These are phyloP conservation scores for Caenorhabditis inopinata DNA, from an alignment of 1,140 invertebrate genomes.

Conservation along the genomic window DNA sequence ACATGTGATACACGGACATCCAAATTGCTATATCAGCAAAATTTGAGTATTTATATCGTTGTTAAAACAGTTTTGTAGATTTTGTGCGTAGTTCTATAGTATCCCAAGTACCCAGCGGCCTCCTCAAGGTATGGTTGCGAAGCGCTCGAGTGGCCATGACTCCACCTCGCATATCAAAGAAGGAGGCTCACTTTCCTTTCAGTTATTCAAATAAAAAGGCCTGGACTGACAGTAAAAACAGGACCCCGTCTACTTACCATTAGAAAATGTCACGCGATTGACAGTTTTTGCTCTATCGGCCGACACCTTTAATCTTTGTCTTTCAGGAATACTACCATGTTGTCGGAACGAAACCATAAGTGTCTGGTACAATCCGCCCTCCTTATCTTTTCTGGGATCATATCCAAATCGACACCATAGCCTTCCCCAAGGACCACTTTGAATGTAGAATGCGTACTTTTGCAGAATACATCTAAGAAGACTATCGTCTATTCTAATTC, in stretches of 20 bases:
- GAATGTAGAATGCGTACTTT: constrained; percentile 66
- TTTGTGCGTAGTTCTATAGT: too few relatives aligned
- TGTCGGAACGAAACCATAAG: constrained; percentile 62
- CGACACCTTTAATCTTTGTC: constrained; percentile 55
- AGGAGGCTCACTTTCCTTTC: too few relatives aligned
- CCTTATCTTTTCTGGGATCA: constrained; percentile 59
- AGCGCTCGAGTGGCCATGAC: too few relatives aligned
- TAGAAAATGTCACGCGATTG: neutral
- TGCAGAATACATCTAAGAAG: constrained; percentile 59
- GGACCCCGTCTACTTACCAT: constrained; percentile 54
- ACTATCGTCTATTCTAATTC: constrained; percentile 57
- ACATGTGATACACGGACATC: too few relatives aligned
- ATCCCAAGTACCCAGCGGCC: too few relatives aligned
- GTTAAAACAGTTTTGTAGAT: too few relatives aligned
- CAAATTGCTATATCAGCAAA: too few relatives aligned
- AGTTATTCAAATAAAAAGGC: too few relatives aligned
- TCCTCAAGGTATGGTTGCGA: too few relatives aligned
- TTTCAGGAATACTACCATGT: constrained; percentile 59
- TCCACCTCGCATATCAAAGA: too few relatives aligned
- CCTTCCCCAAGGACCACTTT: constrained; percentile 63
- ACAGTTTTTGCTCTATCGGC: constrained; percentile 25
- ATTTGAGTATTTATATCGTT: too few relatives aligned
- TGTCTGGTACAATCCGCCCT: constrained; percentile 60
- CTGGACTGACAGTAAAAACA: too few relatives aligned
- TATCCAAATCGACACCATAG: constrained; percentile 66